phyloP scores from a whole-genome alignment of 1,140 invertebrate species.

The Doryteuthis pealeii region DNA sequence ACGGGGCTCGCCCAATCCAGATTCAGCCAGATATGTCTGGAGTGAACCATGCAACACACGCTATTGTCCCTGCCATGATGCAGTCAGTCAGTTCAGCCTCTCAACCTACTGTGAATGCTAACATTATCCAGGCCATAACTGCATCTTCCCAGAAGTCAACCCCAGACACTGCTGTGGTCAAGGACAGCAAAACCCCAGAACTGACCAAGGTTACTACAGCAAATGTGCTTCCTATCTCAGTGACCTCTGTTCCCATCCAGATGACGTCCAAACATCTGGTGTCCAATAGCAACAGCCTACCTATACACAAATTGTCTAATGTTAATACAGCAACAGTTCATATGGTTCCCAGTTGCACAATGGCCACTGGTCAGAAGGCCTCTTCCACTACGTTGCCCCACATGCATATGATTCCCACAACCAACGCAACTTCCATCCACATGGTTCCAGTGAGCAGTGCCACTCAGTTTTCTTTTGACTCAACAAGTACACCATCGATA shows the following conservation, averaged over 20 bases:
- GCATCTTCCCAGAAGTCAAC: background rate
- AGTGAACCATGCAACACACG: conserved; percentile 7
- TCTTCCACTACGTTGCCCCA: background rate
- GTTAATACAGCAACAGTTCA: conserved; percentile 1
- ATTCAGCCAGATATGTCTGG: background rate
- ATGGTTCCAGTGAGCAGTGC: background rate
- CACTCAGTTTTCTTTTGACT: background rate
- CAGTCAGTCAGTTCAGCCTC: background rate
- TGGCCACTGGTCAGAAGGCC: background rate
- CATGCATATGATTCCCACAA: background rate
- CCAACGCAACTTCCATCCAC: background rate
- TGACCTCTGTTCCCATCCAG: background rate
- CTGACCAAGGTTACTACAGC: background rate
- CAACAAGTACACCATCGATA: background rate
- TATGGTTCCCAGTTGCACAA: conserved; percentile 8
- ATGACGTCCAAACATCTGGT: conserved; percentile 1
- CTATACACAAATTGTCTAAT: background rate
- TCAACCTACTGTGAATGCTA: background rate
- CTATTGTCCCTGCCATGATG: background rate
- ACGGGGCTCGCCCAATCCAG: background rate
- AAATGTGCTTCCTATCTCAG: background rate
- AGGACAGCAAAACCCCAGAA: background rate
- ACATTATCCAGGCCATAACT: background rate
- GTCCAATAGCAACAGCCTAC: background rate
- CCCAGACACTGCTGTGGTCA: background rate